Evolutionary conservation across 2,797 vertebrate species (phyloP).

Genomic region (Spheniscus humboldti): DNA sequence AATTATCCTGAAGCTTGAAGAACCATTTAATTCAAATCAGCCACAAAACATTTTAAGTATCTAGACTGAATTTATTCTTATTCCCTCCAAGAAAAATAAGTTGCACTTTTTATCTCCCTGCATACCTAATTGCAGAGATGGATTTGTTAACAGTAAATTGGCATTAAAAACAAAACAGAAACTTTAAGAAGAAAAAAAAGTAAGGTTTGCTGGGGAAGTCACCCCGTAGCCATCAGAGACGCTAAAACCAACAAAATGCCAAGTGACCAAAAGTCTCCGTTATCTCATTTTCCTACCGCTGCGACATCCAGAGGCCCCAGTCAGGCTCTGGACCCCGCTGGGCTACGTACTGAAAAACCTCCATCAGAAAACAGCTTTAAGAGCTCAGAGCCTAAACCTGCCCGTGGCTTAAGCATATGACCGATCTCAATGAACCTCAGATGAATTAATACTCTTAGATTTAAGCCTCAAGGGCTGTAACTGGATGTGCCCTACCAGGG

Average conservation of each 20-base stretch:
- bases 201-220: not conserved
- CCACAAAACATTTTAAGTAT: not conserved
- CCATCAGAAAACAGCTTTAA: not conserved
- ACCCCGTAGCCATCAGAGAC: not conserved
- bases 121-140: not conserved
- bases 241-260: not conserved
- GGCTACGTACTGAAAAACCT: fast-evolving
- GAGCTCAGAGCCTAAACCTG: not conserved
- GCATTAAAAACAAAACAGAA: not conserved
- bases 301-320: not conserved
- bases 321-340: fast-evolving
- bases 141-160: not conserved
- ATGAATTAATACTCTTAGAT: fast-evolving
- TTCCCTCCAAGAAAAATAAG: not conserved
- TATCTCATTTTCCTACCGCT: not conserved
- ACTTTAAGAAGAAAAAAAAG: not conserved
- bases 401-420: fast-evolving
- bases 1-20: not conserved
- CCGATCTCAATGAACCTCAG: fast-evolving
- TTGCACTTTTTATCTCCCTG: not conserved
- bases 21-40: not conserved
- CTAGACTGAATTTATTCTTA: not conserved
- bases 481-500: fast-evolving
- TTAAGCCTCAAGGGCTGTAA: not conserved
- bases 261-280: not conserved